These are phyloP conservation scores for Euplexia lucipara DNA, from an alignment of 2,888 invertebrate species.

Conservation along the genomic window DNA sequence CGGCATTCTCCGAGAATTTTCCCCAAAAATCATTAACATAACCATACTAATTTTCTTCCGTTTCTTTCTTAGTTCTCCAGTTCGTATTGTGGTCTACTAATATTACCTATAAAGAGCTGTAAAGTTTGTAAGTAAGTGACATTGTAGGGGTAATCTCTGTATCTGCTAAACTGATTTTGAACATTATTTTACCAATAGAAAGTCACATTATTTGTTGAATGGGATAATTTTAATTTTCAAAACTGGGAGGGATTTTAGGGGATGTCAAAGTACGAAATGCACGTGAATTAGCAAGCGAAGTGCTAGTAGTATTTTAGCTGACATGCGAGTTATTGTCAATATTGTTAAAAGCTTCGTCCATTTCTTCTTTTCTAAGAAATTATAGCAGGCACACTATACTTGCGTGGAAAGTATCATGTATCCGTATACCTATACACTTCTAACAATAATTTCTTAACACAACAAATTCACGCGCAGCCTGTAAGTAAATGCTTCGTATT, in stretches of 20 bases:
- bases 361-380: neutral
- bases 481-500: slow-evolving; percentile 44
- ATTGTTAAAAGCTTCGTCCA: neutral
- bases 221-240: too few species aligned
- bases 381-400: neutral
- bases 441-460: slow-evolving; percentile 39
- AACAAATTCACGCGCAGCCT: slow-evolving; percentile 40
- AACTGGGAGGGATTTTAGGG: too few species aligned
- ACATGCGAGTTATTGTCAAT: neutral
- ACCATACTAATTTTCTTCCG: neutral
- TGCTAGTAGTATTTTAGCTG: neutral
- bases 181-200: too few species aligned
- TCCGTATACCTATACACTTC: slow-evolving; percentile 5
- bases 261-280: too few species aligned
- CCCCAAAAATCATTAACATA: slow-evolving; percentile 8
- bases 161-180: too few species aligned
- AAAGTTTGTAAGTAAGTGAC: too few species aligned
- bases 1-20: too few species aligned
- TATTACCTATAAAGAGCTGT: too few species aligned
- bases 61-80: neutral
- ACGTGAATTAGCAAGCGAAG: too few species aligned
- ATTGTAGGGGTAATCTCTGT: too few species aligned
- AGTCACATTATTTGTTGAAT: too few species aligned
- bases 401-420: too few species aligned
- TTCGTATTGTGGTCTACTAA: neutral